phyloP scores from a whole-genome alignment of 2,888 invertebrate genomes.

The Cheilosia scutellata region DNA sequence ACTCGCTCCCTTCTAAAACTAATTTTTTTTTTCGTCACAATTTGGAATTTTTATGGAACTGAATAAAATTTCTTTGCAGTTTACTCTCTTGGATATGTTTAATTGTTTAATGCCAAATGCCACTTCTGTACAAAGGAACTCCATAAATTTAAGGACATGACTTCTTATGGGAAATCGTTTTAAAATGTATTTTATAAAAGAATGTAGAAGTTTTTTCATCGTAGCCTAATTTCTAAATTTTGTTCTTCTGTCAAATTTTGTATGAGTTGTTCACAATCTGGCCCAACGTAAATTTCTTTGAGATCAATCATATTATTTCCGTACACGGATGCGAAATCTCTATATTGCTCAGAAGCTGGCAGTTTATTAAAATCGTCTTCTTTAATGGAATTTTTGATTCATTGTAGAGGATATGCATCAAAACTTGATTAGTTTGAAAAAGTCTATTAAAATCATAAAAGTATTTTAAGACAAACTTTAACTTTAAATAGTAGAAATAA shows the following conservation, averaged over 20 bases:
- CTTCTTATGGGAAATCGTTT: not conserved
- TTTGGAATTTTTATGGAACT: not conserved
- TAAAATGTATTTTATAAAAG: not conserved
- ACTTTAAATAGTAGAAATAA: not conserved
- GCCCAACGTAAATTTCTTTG: constrained; percentile 13
- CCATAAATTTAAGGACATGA: not conserved
- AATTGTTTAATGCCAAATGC: no score
- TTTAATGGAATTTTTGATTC: constrained; percentile 1
- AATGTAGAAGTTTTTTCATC: no score
- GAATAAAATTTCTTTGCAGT: not conserved
- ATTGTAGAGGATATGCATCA: constrained; percentile 3
- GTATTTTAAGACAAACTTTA: not conserved
- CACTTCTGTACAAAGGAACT: not conserved
- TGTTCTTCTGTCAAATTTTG: not conserved
- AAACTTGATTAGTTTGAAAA: constrained; percentile 8
- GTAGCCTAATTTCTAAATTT: not conserved
- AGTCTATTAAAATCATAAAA: constrained; percentile 12
- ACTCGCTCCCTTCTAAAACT: not conserved
- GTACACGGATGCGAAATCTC: not conserved
- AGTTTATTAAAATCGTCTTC: constrained; percentile 10
- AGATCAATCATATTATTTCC: constrained; percentile 1
- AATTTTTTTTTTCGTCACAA: not conserved
- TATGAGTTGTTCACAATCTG: constrained; percentile 3
- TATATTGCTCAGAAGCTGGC: not conserved
- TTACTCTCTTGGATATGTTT: not conserved